Percentiles rank a stretch among this genome's conserved stretches.
phyloP scores from a whole-genome alignment of 2,113 vertebrate species.

The Colius striatus region DNA sequence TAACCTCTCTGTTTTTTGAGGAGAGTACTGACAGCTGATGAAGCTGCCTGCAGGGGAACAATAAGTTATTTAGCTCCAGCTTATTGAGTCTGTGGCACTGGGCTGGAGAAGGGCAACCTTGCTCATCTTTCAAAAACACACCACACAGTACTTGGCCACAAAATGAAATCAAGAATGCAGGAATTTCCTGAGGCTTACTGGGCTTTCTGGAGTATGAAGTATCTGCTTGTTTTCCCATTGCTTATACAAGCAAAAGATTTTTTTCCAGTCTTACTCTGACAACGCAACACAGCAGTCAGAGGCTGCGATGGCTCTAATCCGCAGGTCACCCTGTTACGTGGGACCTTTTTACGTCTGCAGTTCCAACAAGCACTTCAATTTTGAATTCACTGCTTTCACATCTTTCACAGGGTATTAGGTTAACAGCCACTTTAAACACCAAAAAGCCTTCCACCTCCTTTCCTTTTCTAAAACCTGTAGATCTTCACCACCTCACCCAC shows the following conservation, averaged over 20 bases:
- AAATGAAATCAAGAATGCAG: slow-evolving; percentile 54
- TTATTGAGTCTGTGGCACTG: not conserved
- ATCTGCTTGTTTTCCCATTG: slow-evolving; percentile 41
- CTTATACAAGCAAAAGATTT: slow-evolving; percentile 26
- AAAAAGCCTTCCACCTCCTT: not conserved
- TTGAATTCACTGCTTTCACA: not conserved
- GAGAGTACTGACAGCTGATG: slow-evolving; percentile 45
- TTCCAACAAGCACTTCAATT: not conserved
- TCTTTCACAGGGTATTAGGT: not conserved
- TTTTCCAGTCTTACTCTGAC: not conserved
- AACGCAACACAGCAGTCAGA: not conserved
- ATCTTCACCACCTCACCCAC: not conserved
- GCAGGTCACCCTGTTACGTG: not conserved
- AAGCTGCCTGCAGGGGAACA: slow-evolving; percentile 42
- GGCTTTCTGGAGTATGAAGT: slow-evolving; percentile 4
- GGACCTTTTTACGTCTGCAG: not conserved
- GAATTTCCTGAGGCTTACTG: slow-evolving; percentile 69
- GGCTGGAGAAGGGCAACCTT: slow-evolving; percentile 31
- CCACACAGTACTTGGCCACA: not conserved
- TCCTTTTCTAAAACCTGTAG: not conserved
- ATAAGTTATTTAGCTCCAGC: slow-evolving; percentile 52
- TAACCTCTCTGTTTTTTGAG: not conserved
- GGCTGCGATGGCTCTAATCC: not conserved
- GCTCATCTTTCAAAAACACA: slow-evolving; percentile 49
- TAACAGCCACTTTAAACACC: not conserved